Percentiles rank a stretch among this genome's conserved stretches.
Conservation (phyloP, 92 coral and sea anemone genomes). For the Nematostella vectensis region DNA sequence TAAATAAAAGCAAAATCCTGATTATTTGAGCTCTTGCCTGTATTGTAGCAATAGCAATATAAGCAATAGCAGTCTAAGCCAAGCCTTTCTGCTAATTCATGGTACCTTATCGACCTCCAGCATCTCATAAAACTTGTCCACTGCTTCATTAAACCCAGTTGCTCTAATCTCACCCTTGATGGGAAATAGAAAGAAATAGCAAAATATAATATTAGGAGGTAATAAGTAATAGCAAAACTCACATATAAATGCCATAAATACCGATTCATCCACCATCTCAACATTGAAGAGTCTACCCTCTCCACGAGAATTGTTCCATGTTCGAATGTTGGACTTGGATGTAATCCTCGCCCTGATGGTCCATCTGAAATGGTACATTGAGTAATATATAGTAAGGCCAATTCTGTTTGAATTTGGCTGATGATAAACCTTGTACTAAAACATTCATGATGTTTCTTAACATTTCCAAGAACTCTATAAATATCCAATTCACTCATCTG, state of each 20-base stretch:
- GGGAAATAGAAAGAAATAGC: background rate
- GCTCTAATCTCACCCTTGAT: constrained; percentile 94
- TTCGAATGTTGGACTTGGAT: constrained; percentile 63
- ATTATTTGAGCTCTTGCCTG: no score
- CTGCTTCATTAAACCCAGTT: constrained; percentile 83
- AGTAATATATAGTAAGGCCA: no score
- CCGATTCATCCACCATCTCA: constrained; percentile 92
- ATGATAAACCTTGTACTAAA: no score
- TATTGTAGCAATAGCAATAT: no score
- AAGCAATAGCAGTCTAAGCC: no score
- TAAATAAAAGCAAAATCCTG: no score
- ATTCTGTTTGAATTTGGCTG: no score
- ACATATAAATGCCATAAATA: no score
- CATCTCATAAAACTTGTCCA: constrained; percentile 81
- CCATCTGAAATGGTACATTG: constrained; percentile 51
- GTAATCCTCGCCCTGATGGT: constrained; percentile 92
- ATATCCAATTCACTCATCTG: no score
- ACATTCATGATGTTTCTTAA: no score
- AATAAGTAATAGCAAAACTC: background rate
- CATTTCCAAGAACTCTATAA: no score
- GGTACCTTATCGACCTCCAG: constrained; percentile 82
- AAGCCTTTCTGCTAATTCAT: no score
- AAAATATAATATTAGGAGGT: background rate
- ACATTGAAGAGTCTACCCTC: constrained; percentile 86
- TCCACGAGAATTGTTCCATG: constrained; percentile 89